A percentile compares a stretch with the other conserved stretches of the same genome.
These are phyloP conservation scores for Hylaeus anthracinus DNA, from an alignment of 1,140 invertebrate genomes.

Conservation along the genomic window DNA sequence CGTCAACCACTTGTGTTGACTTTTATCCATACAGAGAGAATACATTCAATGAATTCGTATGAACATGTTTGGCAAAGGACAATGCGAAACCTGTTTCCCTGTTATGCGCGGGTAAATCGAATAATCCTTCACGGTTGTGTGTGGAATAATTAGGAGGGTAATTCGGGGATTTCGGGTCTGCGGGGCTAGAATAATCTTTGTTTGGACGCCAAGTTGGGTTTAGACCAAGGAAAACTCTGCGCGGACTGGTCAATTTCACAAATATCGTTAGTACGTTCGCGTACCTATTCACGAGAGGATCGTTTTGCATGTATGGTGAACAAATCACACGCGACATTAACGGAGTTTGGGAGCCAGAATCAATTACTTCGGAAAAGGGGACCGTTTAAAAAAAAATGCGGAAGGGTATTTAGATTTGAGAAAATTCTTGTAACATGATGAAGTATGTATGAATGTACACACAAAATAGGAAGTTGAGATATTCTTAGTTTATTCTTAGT, in stretches of 20 bases:
- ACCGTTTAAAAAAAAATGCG: too few relatives aligned
- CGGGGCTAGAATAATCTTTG: neutral
- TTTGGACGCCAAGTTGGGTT: neutral
- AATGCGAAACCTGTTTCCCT: constrained; percentile 3
- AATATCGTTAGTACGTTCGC: neutral
- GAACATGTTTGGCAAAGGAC: neutral
- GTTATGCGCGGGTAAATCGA: constrained; percentile 7
- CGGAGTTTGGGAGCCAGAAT: too few relatives aligned
- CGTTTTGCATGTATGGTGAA: too few relatives aligned
- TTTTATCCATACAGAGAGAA: neutral
- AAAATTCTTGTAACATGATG: too few relatives aligned
- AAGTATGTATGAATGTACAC: too few relatives aligned
- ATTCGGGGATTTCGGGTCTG: constrained; percentile 2
- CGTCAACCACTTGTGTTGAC: too few relatives aligned
- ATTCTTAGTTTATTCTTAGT: too few relatives aligned
- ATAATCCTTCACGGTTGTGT: constrained; percentile 15
- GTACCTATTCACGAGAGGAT: neutral
- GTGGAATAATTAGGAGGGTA: constrained; percentile 15
- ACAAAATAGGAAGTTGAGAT: too few relatives aligned
- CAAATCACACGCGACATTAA: too few relatives aligned
- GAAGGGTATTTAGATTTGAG: too few relatives aligned
- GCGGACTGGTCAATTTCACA: neutral
- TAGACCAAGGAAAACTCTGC: neutral
- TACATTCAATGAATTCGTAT: too few relatives aligned
- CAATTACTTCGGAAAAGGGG: too few relatives aligned